Base-by-base conservation (phyloP, 1,140 invertebrate genomes). In the Cyclina sinensis region DNA sequence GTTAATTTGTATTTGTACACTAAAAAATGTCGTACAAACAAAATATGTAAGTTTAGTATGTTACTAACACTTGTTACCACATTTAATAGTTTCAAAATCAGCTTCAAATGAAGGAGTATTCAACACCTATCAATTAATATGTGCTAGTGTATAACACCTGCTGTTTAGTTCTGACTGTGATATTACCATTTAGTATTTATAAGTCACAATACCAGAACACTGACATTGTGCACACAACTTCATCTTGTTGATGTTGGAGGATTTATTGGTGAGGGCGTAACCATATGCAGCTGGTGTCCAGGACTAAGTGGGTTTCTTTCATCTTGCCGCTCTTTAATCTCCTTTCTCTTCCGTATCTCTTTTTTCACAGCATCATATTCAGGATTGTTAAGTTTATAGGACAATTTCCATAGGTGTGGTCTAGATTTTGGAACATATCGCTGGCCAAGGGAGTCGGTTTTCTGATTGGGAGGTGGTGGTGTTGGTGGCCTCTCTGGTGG, bases 321-420 rank as follows among this genome's bases (percentile, higher is more conserved):
- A 46, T 90, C 74, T 59, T 74, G 86, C 57, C 89, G 80, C 65
- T 92, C 89, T 39, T 87, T 68, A 39, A 90, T 54, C 78, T 93
- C 89, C 54, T 89, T 89, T 48, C 91, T 70, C 68, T 90, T 90
- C 54, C 86, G 76, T 32, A 94, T 90, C 62, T 94, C 94, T 48
- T 92, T 90, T 79, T 88, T 90, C n/a, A 95, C 88, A 78, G 90
- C 85, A 30, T 91, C 82, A 80, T 93, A 95, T 48, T 94, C 91
- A 35, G 94, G 94, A 74, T 94, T 92, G 59, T 93, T 94, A 4
- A 94, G 88, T 90, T 93, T 93, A 81, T 94, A 94, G 0, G 93
- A 93, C 9, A 95, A 86, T 82, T 95, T 94, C 93, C 93, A 95
- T 59, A 94, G 62, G 24, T 90, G 84, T n/a, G 94, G 93, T 76